Base-by-base conservation (phyloP, 1,140 invertebrate species). In the Acromyrmex echinatior region DNA sequence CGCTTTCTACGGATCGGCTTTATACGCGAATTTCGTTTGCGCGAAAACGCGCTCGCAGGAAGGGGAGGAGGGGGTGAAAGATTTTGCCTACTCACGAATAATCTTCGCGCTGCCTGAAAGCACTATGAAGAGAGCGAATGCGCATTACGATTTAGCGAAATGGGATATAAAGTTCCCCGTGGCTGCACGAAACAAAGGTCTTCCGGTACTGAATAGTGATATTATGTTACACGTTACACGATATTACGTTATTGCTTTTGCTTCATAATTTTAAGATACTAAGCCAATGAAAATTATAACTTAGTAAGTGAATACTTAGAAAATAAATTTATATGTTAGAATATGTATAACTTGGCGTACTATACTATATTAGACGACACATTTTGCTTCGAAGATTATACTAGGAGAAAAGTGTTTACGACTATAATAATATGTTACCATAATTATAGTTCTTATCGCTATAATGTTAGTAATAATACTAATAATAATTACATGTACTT, bases 1-100 rank as follows among this genome's bases (percentile, higher is more conserved):
- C 56, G 73, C 71, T 77, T 77, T 66, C 74, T 39, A 35, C 80
- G 71, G 70, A 84, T 76, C 25, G 45, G 68, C 68, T 62, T 84
- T 84, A 71, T 71, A 56, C 53, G 66, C 68, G 39, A 82, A 82
- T 82, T 62, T 74, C 70, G 68, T 66, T 82, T 60, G 80, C 56
- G 53, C 49, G 49, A 80, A 80, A 79, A 79, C 62, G 62, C 66
- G 51, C 77, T 70, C 51, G 51, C 31, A 56, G 39, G 39, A 31
- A 31, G 31, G 31, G 31, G 4, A 31, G 31, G 9, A 3, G 39
- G 25, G 53, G 39, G 25, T 56, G 68, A 73, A 60, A 82, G 68
- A 73, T 82, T 82, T 82, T 73, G 66, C 79, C 79, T 58, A 56
- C 51, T 86, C 63, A n/a, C 74, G 66, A 79, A 60, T 66, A 77